Evolutionary conservation across 2,797 vertebrate genomes (phyloP), one percentile per base, ranked within the genome.

Genomic region (Acanthiza pusilla): DNA sequence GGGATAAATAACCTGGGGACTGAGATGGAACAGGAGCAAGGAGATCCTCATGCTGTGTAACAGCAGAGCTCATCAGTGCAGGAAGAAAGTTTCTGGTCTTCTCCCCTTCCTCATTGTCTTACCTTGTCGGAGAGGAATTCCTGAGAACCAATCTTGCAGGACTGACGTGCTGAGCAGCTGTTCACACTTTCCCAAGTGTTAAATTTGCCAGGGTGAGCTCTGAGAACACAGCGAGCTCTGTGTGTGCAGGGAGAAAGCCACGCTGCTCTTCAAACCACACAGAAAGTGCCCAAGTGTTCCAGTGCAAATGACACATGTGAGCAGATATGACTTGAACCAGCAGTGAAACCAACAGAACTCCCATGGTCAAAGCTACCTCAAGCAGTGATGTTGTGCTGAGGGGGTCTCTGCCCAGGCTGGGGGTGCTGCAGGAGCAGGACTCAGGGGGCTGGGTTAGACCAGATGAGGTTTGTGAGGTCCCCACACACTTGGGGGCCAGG

Each of bases 401-500:
- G 20, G 27, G 27, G 12, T 20, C 40, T 42, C 82, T 80, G 68
- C 34, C 68, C 32, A 13, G 25, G 68, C 70, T 5, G 1, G 70
- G n/a, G 27, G 22, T 16, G 42, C 43, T 11, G 27, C 62, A 65
- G 70, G 63, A 79, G 55, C 51, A 32, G 70, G 38, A 32, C 45
- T 26, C 1, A 0, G 50, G 4, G 2, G 50, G 14, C 47, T 17
- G 5, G 7, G 14, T 60, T 12, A 34, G 43, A 40, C 53, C 53
- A 21, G 42, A 38, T 0, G 19, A 62, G 53, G 42, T 42, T 36
- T 51, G 15, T 3, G 5, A 45, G 55, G n/a, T 53, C 13, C 77
- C 71, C 16, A 9, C 4, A 5, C 40, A 27, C 50, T 27, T 0
- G 0, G 5, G n/a, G 21, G 11, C 30, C 32, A 26, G 54, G 47